A percentile compares a stretch with the other conserved stretches of the same genome.
These are phyloP conservation scores for Eristalinus sepulchralis DNA, from an alignment of 2,888 invertebrate genomes.

Conservation along the genomic window DNA sequence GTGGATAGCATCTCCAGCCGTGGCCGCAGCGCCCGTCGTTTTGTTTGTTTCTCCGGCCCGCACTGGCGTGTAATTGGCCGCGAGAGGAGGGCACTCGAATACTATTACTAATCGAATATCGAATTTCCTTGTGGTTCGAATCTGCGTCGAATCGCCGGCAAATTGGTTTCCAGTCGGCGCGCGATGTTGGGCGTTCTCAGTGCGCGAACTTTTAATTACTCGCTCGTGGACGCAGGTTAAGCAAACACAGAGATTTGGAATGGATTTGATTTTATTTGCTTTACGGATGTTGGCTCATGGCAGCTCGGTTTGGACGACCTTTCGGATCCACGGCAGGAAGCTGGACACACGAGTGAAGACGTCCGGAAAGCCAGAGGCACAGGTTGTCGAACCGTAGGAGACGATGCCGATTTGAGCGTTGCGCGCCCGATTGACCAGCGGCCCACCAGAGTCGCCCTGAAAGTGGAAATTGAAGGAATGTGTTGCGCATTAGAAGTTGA, in stretches of 20 bases:
- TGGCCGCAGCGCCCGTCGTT: neutral
- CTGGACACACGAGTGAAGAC: slow-evolving; percentile 79
- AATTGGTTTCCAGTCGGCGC: slow-evolving; percentile 52
- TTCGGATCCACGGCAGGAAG: slow-evolving; percentile 76
- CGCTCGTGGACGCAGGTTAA: slow-evolving; percentile 15
- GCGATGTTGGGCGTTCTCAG: slow-evolving; percentile 37
- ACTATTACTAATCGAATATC: slow-evolving; percentile 75
- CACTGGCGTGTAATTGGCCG: slow-evolving; percentile 64
- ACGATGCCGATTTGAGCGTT: slow-evolving; percentile 77
- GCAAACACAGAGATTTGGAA: slow-evolving; percentile 42
- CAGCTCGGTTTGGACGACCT: slow-evolving; percentile 72
- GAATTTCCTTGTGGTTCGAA: slow-evolving; percentile 74
- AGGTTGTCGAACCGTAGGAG: slow-evolving; percentile 78
- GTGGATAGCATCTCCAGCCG: slow-evolving; percentile 2
- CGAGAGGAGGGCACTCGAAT: slow-evolving; percentile 63
- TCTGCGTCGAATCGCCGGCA: slow-evolving; percentile 65
- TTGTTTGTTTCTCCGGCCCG: slow-evolving; percentile 55
- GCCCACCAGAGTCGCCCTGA: slow-evolving; percentile 81
- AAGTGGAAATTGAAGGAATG: slow-evolving; percentile 18
- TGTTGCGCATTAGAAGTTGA: neutral
- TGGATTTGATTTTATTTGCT: slow-evolving; percentile 61
- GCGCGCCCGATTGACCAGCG: slow-evolving; percentile 75
- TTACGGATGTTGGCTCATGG: slow-evolving; percentile 63
- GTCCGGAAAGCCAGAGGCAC: slow-evolving; percentile 78
- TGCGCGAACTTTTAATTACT: slow-evolving; percentile 58